These are phyloP conservation scores for Melanotaenia nigrans DNA, from an alignment of 2,797 vertebrate genomes.

Conservation along the genomic window DNA sequence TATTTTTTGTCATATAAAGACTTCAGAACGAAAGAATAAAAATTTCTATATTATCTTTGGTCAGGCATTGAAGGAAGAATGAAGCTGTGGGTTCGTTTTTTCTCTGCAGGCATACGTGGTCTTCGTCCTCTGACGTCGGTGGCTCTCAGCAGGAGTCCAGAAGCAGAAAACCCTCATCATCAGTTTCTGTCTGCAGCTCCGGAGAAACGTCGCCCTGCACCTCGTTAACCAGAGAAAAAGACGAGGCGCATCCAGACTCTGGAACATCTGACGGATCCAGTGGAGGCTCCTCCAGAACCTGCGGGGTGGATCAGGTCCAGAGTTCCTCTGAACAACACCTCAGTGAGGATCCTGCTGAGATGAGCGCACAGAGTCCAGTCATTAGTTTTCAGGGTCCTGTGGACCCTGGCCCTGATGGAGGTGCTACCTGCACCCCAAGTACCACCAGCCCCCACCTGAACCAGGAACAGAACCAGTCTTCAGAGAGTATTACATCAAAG, in stretches of 20 bases:
- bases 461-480: not conserved
- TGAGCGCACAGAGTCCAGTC: too few relatives aligned
- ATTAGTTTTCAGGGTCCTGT: too few relatives aligned
- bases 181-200: slow-evolving; percentile 9
- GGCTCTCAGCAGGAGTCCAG: not conserved
- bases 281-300: not conserved
- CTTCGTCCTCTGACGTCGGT: not conserved
- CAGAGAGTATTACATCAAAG: not conserved
- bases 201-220: slow-evolving; percentile 1
- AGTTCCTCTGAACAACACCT: not conserved
- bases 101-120: slow-evolving; percentile 26
- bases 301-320: not conserved
- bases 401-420: too few relatives aligned
- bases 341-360: not conserved
- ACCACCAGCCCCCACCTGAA: not conserved
- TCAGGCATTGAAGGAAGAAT: too few relatives aligned
- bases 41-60: too few relatives aligned
- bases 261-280: not conserved
- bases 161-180: not conserved
- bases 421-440: not conserved
- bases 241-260: not conserved
- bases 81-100: not conserved
- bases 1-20: too few relatives aligned
- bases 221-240: slow-evolving; percentile 6
- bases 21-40: too few relatives aligned